These are phyloP conservation scores for Calypte anna DNA, from an alignment of 2,113 vertebrate species.

Conservation along the genomic window DNA sequence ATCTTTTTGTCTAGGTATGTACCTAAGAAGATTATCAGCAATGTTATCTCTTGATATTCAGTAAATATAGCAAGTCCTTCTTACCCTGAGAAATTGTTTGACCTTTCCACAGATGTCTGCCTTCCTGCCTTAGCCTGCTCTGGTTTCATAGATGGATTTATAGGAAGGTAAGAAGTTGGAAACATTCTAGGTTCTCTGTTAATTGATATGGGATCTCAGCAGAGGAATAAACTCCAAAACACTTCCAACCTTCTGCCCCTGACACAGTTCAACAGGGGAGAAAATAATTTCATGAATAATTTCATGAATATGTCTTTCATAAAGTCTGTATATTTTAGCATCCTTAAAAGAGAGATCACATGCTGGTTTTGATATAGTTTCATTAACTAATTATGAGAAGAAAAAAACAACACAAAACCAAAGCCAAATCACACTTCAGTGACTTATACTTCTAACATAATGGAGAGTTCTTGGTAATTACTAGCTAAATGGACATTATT, in stretches of 20 bases:
- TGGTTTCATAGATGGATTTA: conserved; percentile 11
- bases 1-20: not conserved
- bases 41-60: not conserved
- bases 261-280: not conserved
- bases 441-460: not conserved
- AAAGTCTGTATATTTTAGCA: not conserved
- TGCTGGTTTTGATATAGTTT: not conserved
- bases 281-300: not conserved
- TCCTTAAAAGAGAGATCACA: not conserved
- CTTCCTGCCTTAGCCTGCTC: not conserved
- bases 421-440: not conserved
- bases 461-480: not conserved
- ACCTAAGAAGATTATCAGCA: not conserved
- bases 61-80: not conserved
- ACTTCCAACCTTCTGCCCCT: not conserved
- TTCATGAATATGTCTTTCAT: not conserved
- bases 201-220: conserved; percentile 31
- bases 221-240: conserved; percentile 1
- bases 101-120: not conserved
- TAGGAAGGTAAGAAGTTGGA: not conserved
- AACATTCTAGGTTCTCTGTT: not conserved
- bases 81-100: not conserved
- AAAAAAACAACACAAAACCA: not conserved
- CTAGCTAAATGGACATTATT: not conserved
- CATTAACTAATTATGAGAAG: not conserved